Evolutionary conservation across 35 echinoderm and acorn worm species (phyloP).

Genomic region (Heliocidaris tuberculata): DNA sequence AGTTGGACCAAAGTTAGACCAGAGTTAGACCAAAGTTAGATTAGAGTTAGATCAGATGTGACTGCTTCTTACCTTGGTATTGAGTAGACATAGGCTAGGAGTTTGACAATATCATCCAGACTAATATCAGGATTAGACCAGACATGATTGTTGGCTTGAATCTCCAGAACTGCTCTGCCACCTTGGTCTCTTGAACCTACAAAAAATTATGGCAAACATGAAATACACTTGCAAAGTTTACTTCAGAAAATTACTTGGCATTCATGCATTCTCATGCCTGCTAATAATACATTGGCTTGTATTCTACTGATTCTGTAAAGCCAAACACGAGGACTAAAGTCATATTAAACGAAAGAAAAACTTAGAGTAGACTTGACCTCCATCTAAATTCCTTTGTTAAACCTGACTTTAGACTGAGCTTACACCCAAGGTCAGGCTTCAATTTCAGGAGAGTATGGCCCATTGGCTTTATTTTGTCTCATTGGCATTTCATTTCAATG

Average conservation of each 20-base stretch:
- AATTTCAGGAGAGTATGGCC: too few species aligned
- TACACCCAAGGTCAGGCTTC: too few species aligned
- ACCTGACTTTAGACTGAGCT: too few species aligned
- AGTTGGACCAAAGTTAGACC: neutral
- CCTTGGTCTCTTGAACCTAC: constrained; percentile 63
- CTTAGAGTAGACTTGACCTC: too few species aligned
- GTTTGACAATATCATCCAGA: constrained; percentile 58
- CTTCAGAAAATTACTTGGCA: neutral
- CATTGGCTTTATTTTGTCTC: neutral
- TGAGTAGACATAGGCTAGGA: constrained; percentile 58
- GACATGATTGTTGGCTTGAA: constrained; percentile 54
- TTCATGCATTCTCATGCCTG: neutral
- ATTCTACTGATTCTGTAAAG: too few species aligned
- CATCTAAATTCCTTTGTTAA: too few species aligned
- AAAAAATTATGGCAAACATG: neutral
- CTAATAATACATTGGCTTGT: neutral
- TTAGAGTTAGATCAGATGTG: neutral
- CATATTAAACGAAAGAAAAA: too few species aligned
- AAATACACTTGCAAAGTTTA: neutral
- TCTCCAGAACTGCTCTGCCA: constrained; percentile 59
- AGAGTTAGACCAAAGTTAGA: neutral
- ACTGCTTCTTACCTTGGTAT: constrained; percentile 66
- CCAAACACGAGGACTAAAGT: too few species aligned
- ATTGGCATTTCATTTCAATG: neutral
- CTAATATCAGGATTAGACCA: constrained; percentile 64